Percentiles rank a stretch among this genome's conserved stretches.
Conservation (phyloP, 2,888 invertebrate species). For the Drosophila pseudotakahashii region DNA sequence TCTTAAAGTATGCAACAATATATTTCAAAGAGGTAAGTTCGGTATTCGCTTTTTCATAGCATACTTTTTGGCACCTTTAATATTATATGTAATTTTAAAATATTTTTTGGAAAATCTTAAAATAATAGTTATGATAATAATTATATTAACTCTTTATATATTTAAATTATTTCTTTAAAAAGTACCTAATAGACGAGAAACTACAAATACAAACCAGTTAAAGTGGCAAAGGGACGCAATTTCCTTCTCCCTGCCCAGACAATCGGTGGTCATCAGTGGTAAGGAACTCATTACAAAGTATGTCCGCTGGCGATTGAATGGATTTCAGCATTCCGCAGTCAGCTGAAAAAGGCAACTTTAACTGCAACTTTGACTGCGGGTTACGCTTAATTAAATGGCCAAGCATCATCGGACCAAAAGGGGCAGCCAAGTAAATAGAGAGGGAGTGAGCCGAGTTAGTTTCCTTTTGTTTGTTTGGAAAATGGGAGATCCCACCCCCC, state of each 20-base stretch:
- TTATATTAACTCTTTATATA: no score
- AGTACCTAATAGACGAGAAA: conserved; percentile 24
- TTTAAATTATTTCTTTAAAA: no score
- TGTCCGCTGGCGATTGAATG: conserved; percentile 59
- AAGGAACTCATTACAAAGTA: conserved; percentile 69
- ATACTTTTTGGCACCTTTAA: no score
- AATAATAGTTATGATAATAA: no score
- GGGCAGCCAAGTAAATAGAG: conserved; percentile 63
- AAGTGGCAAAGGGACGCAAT: background rate
- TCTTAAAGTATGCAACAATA: no score
- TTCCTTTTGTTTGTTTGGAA: conserved; percentile 44
- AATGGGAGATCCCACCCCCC: background rate
- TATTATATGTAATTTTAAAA: no score
- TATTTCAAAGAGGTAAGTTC: no score
- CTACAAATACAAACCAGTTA: background rate
- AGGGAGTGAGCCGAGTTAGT: conserved; percentile 21
- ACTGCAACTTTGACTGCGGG: conserved; percentile 58
- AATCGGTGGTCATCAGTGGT: conserved; percentile 9
- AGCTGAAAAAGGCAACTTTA: conserved; percentile 54
- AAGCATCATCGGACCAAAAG: conserved; percentile 46
- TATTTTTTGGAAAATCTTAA: no score
- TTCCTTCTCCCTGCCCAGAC: background rate
- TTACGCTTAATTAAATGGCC: conserved; percentile 73
- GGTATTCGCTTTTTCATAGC: no score
- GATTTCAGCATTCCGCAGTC: conserved; percentile 63